phyloP scores from a whole-genome alignment of 2,888 invertebrate species.

The Steinernema scapterisci region DNA sequence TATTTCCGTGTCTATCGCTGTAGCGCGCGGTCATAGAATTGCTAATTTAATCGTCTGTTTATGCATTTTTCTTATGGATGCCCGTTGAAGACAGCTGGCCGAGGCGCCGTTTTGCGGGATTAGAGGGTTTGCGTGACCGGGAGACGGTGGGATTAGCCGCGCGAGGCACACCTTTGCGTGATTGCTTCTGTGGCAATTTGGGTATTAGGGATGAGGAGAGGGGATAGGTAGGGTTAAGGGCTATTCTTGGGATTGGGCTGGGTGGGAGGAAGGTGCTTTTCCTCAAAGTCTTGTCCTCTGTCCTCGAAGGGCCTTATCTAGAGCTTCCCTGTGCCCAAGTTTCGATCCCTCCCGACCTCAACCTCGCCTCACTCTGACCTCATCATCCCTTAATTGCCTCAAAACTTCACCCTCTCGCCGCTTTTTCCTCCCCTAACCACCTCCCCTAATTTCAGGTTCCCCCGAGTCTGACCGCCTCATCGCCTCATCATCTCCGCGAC shows the following conservation, averaged over 20 bases:
- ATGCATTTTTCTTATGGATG: neutral
- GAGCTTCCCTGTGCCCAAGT: too few relatives aligned
- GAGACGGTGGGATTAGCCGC: neutral
- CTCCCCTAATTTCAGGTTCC: neutral
- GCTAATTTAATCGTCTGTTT: conserved; percentile 25
- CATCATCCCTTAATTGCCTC: too few relatives aligned
- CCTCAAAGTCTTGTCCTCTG: too few relatives aligned
- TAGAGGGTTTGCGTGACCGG: conserved; percentile 9
- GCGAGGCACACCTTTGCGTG: neutral
- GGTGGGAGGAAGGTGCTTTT: too few relatives aligned
- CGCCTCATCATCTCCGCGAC: neutral
- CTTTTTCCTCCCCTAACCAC: too few relatives aligned
- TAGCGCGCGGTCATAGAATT: neutral
- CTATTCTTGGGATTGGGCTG: too few relatives aligned
- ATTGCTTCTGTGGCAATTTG: neutral
- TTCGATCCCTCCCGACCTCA: too few relatives aligned
- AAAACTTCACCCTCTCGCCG: too few relatives aligned
- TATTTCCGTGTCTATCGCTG: neutral
- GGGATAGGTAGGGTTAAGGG: neutral
- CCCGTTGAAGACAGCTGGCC: neutral
- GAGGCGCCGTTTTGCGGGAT: neutral
- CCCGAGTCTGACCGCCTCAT: neutral
- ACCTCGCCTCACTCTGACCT: too few relatives aligned
- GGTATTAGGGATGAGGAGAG: neutral
- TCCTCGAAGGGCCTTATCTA: too few relatives aligned